Evolutionary conservation across 2,888 invertebrate species (phyloP).

Genomic region (Clistopyga incitator): DNA sequence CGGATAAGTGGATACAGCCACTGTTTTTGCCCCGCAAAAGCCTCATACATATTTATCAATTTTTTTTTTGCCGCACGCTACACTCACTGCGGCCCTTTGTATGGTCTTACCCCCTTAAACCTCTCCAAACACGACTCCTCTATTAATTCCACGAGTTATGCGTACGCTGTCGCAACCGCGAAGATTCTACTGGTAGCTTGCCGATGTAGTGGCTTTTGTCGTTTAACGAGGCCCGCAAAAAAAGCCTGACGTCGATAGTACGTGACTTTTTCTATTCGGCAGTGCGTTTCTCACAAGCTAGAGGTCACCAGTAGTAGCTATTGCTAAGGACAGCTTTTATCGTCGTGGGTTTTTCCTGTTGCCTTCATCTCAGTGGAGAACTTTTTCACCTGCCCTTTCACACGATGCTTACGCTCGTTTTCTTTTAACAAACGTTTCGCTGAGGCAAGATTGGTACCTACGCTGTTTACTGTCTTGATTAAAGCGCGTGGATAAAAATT

Average conservation of each 20-base stretch:
- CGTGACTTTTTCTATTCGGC: conserved; percentile 40
- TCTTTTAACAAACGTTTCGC: neutral
- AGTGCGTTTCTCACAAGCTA: neutral
- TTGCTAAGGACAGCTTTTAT: conserved; percentile 1
- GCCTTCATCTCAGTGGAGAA: neutral
- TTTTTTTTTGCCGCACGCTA: conserved; percentile 24
- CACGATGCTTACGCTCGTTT: conserved; percentile 10
- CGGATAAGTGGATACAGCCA: conserved; percentile 46
- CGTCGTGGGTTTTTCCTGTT: conserved; percentile 9
- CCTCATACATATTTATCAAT: conserved; percentile 62
- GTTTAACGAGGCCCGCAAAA: conserved; percentile 18
- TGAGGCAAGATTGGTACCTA: conserved; percentile 24
- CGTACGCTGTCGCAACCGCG: neutral
- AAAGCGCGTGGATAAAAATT: conserved; percentile 50
- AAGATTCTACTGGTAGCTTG: neutral
- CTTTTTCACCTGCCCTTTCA: conserved; percentile 21
- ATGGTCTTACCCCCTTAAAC: conserved; percentile 32
- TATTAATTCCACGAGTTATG: conserved; percentile 57
- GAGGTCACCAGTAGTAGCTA: neutral
- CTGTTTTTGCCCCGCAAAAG: conserved; percentile 16
- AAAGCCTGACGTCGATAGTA: conserved; percentile 45
- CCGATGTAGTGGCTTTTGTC: conserved; percentile 15
- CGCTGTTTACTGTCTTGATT: conserved; percentile 52
- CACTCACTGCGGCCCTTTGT: conserved; percentile 36
- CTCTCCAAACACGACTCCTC: conserved; percentile 43